Base-by-base conservation (phyloP, 2,113 vertebrate genomes). In the Anguilla japonica region DNA sequence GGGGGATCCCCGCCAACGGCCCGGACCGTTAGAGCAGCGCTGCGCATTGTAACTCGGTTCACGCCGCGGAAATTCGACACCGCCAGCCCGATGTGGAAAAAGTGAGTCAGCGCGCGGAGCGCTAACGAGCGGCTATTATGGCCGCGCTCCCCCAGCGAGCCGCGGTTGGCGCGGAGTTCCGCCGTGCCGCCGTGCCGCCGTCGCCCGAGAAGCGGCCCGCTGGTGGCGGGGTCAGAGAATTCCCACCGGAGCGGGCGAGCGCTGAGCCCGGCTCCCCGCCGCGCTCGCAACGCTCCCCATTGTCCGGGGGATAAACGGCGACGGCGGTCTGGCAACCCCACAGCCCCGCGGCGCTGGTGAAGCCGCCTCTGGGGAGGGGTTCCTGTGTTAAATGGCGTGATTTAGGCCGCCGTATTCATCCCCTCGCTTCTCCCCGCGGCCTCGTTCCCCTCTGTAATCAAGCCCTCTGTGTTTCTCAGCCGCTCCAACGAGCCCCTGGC, bases 401-500 rank as follows among this genome's bases (percentile, higher is more conserved):
- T 13, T 50, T 43, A 46, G 34, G n/a, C 26, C 34, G 53, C 82
- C 14, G 53, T 57, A 0, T n/a, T 60, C 82, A 18, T 83, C 50
- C 34, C 22, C 1, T 16, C 41, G 1, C 34, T 9, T 78, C 81
- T 82, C 43, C 50, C 29, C 3, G n/a, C 56, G 81, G 16, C 86
- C 41, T 82, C 57, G 41, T 88, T 88, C 83, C 84, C 80, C 86
- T 67, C 85, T 87, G 71, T 90, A 89, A 86, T 89, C 88, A 83
- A 86, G 84, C 83, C 83, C 67, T 86, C 89, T 26, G 40, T 57
- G 53, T 46, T 81, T 40, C 40, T 87, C 84, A 85, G 87, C 89
- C 90, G 91, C 88, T 91, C 87, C 83, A 88, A 85, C 89, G 86
- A 89, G 82, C n/a, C 79, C 82, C 56, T 53, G 53, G 86, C 87